Conservation (phyloP, 2,888 invertebrate genomes). For the Aplocera efformata region DNA sequence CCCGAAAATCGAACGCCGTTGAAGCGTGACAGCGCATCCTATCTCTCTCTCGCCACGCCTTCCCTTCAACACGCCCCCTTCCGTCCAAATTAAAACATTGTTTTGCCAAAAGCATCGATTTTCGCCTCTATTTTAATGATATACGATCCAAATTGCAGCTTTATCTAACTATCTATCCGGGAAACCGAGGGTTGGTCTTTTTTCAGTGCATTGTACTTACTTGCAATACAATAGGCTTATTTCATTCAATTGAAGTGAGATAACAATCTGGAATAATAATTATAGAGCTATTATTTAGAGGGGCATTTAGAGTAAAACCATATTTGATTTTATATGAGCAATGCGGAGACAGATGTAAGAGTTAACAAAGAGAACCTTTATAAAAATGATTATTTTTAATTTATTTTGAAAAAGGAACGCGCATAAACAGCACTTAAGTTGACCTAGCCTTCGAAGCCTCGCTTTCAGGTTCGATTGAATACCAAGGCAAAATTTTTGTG, state of each 20-base stretch:
- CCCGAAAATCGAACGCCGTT: slow-evolving; percentile 27
- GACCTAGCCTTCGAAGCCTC: no score
- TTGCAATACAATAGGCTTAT: neutral
- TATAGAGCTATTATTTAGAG: slow-evolving; percentile 4
- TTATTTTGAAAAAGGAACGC: no score
- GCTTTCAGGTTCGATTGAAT: no score
- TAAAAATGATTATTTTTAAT: no score
- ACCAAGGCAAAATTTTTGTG: no score
- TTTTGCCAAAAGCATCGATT: slow-evolving; percentile 20
- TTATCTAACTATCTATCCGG: neutral
- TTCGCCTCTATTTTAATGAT: slow-evolving; percentile 12
- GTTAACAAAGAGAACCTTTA: no score
- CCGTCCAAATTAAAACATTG: slow-evolving; percentile 57
- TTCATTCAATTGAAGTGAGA: slow-evolving; percentile 13
- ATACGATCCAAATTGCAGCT: slow-evolving; percentile 9
- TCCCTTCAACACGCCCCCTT: slow-evolving; percentile 64
- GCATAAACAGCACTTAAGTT: no score
- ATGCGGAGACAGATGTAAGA: no score
- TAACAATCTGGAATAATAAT: slow-evolving; percentile 11
- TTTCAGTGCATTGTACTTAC: no score
- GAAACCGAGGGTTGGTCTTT: no score
- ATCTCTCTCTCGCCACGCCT: slow-evolving; percentile 72
- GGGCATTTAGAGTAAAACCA: neutral
- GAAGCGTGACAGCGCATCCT: slow-evolving; percentile 32
- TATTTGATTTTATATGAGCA: no score